phyloP scores from a whole-genome alignment of 1,140 invertebrate species.

The Drosophila orosa region DNA sequence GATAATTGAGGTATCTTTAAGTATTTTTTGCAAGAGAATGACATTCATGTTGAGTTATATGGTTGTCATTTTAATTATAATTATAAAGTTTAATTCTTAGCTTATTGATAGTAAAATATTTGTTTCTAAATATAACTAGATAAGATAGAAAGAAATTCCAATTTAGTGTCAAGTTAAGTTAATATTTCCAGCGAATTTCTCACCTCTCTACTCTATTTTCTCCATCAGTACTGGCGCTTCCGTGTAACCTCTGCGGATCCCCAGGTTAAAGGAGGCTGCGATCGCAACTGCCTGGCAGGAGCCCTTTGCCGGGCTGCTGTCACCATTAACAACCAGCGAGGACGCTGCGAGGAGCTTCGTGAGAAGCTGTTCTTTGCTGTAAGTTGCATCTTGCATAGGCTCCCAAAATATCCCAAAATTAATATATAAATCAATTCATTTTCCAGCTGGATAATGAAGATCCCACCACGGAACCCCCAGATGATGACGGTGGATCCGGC shows the following conservation, averaged over 20 bases:
- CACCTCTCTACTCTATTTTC: neutral
- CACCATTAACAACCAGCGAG: constrained; percentile 85
- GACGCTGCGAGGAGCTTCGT: constrained; percentile 86
- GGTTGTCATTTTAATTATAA: no score
- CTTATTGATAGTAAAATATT: neutral
- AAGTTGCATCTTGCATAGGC: constrained; percentile 14
- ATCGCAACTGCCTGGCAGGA: constrained; percentile 86
- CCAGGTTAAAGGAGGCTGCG: constrained; percentile 85
- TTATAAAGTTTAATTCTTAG: neutral
- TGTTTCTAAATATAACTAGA: neutral
- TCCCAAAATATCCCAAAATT: neutral
- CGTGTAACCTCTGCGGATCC: constrained; percentile 86
- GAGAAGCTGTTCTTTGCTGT: constrained; percentile 59
- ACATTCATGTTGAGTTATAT: no score
- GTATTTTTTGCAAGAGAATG: no score
- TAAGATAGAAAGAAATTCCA: neutral
- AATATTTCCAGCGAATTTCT: neutral
- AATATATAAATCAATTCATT: no score
- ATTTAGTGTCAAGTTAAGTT: neutral
- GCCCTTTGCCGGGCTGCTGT: constrained; percentile 86
- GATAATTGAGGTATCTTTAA: no score
- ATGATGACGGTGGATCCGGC: constrained; percentile 43
- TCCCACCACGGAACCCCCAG: constrained; percentile 7
- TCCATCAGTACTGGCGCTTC: constrained; percentile 84
- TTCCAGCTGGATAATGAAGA: constrained; percentile 63